Evolutionary conservation across 2,113 vertebrate species (phyloP).

Genomic region (Ardeotis arabs): DNA sequence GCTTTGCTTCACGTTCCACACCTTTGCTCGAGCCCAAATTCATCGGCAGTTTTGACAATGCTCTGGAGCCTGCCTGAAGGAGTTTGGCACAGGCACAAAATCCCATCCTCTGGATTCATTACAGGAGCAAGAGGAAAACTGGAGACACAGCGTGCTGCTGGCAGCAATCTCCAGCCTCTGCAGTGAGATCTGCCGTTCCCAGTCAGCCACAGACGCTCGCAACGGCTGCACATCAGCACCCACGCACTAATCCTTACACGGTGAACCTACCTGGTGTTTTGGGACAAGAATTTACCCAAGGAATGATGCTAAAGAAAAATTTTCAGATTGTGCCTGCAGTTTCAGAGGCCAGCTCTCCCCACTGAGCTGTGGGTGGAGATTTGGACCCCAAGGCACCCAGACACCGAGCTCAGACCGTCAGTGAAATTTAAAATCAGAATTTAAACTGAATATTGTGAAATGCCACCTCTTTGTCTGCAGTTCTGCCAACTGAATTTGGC

Average conservation of each 20-base stretch:
- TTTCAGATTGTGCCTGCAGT: rapidly evolving
- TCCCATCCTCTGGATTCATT: background rate
- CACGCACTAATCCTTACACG: rapidly evolving
- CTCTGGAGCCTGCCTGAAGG: background rate
- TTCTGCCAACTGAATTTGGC: background rate
- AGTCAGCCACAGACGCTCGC: background rate
- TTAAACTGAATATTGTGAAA: background rate
- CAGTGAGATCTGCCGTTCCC: background rate
- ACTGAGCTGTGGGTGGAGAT: background rate
- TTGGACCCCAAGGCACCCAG: background rate
- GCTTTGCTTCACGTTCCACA: background rate
- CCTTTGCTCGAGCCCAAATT: background rate
- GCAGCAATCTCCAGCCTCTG: background rate
- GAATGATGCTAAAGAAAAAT: background rate
- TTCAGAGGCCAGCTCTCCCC: background rate
- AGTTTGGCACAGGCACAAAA: background rate
- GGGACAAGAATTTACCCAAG: background rate
- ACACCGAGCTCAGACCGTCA: background rate
- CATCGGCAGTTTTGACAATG: background rate
- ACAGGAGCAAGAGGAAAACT: background rate
- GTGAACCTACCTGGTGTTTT: background rate
- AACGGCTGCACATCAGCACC: background rate
- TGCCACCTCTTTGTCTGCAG: background rate
- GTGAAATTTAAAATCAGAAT: background rate
- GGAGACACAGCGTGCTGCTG: background rate